A percentile compares a stretch with the other conserved stretches of the same genome.
Conservation (phyloP, 2,113 vertebrate species). For the pig (Sus scrofa) region DNA sequence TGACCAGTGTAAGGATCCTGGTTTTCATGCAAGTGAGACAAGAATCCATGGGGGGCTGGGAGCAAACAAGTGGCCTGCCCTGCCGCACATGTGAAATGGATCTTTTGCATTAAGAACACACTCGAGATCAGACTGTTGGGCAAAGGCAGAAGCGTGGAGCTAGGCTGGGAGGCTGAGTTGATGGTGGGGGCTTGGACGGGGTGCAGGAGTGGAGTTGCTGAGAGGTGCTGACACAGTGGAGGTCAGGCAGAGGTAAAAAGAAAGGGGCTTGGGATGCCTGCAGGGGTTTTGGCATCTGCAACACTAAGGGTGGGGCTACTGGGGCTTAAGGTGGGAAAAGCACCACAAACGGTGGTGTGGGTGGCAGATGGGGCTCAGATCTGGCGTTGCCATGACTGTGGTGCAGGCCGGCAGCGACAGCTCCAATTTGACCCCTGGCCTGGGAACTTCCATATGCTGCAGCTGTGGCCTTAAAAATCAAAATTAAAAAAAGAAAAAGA, state of each 20-base stretch:
- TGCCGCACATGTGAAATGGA: not conserved
- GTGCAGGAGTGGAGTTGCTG: not conserved
- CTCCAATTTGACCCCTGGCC: too few species aligned
- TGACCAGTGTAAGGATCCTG: not conserved
- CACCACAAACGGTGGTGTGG: too few species aligned
- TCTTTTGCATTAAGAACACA: not conserved
- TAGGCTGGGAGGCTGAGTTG: accelerated
- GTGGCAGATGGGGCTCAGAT: too few species aligned
- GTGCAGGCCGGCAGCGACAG: too few species aligned
- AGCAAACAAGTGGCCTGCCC: not conserved
- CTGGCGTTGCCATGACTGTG: too few species aligned
- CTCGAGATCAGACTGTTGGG: not conserved
- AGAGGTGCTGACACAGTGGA: not conserved
- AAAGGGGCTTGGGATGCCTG: not conserved
- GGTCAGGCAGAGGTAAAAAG: not conserved
- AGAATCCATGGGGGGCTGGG: not conserved
- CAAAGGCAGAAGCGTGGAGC: not conserved
- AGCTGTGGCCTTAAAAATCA: too few species aligned
- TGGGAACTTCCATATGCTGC: too few species aligned
- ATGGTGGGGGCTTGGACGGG: not conserved
- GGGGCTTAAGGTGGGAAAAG: not conserved
- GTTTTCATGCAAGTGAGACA: not conserved
- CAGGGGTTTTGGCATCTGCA: not conserved
- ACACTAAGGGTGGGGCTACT: not conserved
- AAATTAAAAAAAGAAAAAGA: too few species aligned